Base-by-base conservation (phyloP, 2,888 invertebrate genomes). In the Suillia variegata region DNA sequence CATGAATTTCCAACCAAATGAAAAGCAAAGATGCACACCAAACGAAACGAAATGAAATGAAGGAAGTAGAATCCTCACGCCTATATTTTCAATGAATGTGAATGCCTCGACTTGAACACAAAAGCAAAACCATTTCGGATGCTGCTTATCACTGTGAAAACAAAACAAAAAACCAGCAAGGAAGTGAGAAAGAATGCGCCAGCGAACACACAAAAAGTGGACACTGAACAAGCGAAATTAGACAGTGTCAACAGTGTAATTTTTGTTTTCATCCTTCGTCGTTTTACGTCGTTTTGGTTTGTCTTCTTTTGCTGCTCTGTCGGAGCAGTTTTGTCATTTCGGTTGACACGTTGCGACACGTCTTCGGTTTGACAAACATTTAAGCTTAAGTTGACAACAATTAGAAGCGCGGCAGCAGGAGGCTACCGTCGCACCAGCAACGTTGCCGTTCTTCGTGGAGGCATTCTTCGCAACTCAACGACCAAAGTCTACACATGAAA, bases 111-210 rank as follows among this genome's bases (percentile, higher is more conserved):
- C n/a, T 5, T 26, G 10, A 5, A 26, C 6, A 26, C 26, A 26
- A 26, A 26, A 10, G 26, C 26, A 26, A 10, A 5, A 26, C 26
- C 5, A 26, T 26, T 26, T 26, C 26, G 10, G 6, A 6, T 26
- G 26, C 6, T 6, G 5, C 26, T 26, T 26, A 26, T 26, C 26
- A 26, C n/a, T n/a, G n/a, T n/a, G n/a, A n/a, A n/a, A n/a, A n/a
- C n/a, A n/a, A n/a, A n/a, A n/a, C n/a, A n/a, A n/a, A n/a, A n/a
- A n/a, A n/a, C n/a, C 74, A 72, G 74, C 71, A n/a, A n/a, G n/a
- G n/a, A 72, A 71, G 71, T 71, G 72, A 74, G 74, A 74, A 72
- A 68, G 73, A 72, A 74, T 73, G 71, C 69, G 22, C 38, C 20
- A 21, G 24, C 70, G 62, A 73, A 69, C 65, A n/a, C n/a, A 34